Evolutionary conservation across 2,113 vertebrate genomes (phyloP).

Genomic region (Colinus virginianus): DNA sequence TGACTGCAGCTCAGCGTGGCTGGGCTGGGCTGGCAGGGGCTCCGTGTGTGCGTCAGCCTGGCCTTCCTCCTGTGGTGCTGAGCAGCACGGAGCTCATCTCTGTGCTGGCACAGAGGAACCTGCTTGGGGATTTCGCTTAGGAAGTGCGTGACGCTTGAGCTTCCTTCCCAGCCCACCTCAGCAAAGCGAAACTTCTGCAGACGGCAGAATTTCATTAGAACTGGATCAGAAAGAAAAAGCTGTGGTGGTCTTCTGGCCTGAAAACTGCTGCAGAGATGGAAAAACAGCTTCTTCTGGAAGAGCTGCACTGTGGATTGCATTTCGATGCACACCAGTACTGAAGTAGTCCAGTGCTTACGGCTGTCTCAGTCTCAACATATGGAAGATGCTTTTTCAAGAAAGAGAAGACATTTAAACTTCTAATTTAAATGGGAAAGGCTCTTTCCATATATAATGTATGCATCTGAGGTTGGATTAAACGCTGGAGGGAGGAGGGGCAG

Average conservation of each 20-base stretch:
- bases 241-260: background rate
- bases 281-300: background rate
- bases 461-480: background rate
- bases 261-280: background rate
- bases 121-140: background rate
- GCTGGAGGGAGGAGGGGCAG: background rate
- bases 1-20: rapidly evolving
- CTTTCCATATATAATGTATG: rapidly evolving
- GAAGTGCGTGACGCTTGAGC: background rate
- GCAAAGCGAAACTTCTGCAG: background rate
- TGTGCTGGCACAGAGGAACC: rapidly evolving
- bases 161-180: background rate
- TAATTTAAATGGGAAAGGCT: background rate
- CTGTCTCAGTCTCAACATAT: rapidly evolving
- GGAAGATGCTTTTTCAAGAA: background rate
- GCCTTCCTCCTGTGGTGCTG: rapidly evolving
- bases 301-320: rapidly evolving
- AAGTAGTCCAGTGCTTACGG: background rate
- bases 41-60: rapidly evolving
- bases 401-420: background rate
- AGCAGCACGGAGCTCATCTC: background rate
- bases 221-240: background rate
- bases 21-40: background rate
- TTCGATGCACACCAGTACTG: background rate
- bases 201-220: background rate